Conservation (phyloP, 2,888 invertebrate species). For the Anaspis maculata region DNA sequence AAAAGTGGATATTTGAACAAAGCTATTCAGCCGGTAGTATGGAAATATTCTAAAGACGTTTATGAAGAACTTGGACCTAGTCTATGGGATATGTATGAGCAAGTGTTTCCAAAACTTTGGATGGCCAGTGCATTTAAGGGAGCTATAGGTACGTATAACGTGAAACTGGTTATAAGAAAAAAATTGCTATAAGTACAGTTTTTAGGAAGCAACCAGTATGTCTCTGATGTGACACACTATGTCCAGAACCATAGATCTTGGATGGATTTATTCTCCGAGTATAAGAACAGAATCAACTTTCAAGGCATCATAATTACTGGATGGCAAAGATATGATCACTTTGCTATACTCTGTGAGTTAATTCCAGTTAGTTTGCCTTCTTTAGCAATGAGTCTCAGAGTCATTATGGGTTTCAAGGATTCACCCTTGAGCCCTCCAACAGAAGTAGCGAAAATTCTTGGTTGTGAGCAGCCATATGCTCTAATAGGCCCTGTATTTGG, state of each 20-base stretch:
- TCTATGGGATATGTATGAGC: conserved; percentile 50
- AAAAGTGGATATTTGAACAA: conserved; percentile 37
- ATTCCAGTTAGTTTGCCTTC: conserved; percentile 56
- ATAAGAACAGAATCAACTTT: conserved; percentile 46
- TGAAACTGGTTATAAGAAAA: neutral
- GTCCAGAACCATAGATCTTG: conserved; percentile 65
- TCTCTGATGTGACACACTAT: conserved; percentile 54
- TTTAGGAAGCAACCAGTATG: conserved; percentile 37
- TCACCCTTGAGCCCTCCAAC: conserved; percentile 48
- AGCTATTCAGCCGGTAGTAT: conserved; percentile 59
- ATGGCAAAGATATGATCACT: conserved; percentile 64
- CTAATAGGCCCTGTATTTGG: conserved; percentile 32
- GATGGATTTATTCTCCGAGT: conserved; percentile 51
- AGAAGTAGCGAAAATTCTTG: conserved; percentile 30
- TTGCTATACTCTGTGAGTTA: conserved; percentile 56
- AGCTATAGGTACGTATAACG: conserved; percentile 45
- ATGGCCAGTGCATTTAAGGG: conserved; percentile 82
- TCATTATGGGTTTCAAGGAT: conserved; percentile 39
- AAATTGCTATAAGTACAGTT: too few relatives aligned
- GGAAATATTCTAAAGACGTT: conserved; percentile 54
- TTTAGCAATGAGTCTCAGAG: conserved; percentile 46
- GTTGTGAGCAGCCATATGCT: conserved; percentile 35
- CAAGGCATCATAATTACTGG: conserved; percentile 63
- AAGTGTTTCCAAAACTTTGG: conserved; percentile 64
- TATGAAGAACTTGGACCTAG: conserved; percentile 31